Evolutionary conservation across 2,797 vertebrate genomes (phyloP).

Genomic region (Sardinella longiceps): DNA sequence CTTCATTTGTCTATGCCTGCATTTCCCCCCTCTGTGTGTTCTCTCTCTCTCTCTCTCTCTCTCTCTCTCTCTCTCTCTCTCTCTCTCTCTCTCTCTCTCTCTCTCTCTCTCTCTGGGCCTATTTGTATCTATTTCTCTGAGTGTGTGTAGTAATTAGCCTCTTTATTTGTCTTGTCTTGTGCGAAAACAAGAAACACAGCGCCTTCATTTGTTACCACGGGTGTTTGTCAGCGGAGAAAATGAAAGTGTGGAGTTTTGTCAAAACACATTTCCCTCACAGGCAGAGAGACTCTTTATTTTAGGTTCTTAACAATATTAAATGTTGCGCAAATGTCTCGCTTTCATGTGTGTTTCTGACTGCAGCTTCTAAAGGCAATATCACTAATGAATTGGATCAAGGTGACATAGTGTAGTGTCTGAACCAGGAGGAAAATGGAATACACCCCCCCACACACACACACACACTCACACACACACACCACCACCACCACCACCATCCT

Average conservation of each 20-base stretch:
- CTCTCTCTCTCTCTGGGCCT: constrained; percentile 28
- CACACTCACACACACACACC: no score
- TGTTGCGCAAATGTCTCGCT: background rate
- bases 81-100: constrained; percentile 33
- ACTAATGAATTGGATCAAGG: constrained; percentile 61
- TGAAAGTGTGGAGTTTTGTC: constrained; percentile 2
- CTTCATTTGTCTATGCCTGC: constrained; percentile 2
- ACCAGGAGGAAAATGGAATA: constrained; percentile 48
- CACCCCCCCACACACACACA: no score
- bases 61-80: constrained; percentile 19
- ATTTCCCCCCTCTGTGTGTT: background rate
- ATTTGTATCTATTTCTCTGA: constrained; percentile 41
- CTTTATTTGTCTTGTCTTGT: constrained; percentile 45
- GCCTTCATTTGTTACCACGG: constrained; percentile 37
- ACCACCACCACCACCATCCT: constrained; percentile 33
- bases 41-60: constrained; percentile 40
- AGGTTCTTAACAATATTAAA: background rate
- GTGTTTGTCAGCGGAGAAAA: constrained; percentile 20
- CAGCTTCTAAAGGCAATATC: constrained; percentile 48
- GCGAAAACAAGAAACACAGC: constrained; percentile 33
- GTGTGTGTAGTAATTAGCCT: constrained; percentile 40
- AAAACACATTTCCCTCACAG: background rate
- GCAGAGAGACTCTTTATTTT: background rate
- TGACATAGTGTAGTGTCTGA: constrained; percentile 55
- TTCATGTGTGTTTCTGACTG: constrained; percentile 33